phyloP scores from a whole-genome alignment of 2,888 invertebrate species.

The Stramonita haemastoma region DNA sequence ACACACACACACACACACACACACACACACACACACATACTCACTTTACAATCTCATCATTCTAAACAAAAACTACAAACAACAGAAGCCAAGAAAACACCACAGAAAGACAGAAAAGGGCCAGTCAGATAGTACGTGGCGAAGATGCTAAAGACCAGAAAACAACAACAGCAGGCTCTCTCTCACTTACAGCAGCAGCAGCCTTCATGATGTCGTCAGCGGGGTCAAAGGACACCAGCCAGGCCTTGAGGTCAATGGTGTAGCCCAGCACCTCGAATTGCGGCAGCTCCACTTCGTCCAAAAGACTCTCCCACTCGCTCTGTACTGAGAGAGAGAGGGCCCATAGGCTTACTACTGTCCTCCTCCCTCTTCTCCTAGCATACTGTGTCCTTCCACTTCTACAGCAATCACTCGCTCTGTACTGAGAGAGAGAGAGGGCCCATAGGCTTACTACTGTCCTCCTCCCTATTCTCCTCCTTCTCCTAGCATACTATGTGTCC shows the following conservation, averaged over 20 bases:
- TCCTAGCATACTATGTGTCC: too few species aligned
- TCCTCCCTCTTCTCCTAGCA: background rate
- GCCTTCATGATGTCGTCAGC: background rate
- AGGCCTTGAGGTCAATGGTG: slow-evolving; percentile 5
- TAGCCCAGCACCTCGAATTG: slow-evolving; percentile 7
- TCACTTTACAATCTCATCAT: too few species aligned
- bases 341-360: background rate
- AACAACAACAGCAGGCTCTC: background rate
- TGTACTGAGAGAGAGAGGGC: background rate
- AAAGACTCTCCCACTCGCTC: background rate
- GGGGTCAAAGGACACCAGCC: background rate
- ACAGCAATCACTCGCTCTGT: background rate
- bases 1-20: background rate
- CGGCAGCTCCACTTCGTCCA: background rate
- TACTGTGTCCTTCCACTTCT: too few species aligned
- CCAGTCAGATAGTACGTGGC: too few species aligned
- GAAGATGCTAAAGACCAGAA: too few species aligned
- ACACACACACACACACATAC: slow-evolving; percentile 11
- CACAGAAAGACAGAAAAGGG: too few species aligned
- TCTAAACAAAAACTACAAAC: too few species aligned
- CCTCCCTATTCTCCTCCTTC: background rate
- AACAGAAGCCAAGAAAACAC: too few species aligned
- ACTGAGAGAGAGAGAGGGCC: background rate
- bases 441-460: background rate
- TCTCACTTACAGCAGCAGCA: background rate